Evolutionary conservation across 2,888 invertebrate species (phyloP), one percentile per base, ranked within the genome.

Genomic region (Troglohyphantes excavatus): DNA sequence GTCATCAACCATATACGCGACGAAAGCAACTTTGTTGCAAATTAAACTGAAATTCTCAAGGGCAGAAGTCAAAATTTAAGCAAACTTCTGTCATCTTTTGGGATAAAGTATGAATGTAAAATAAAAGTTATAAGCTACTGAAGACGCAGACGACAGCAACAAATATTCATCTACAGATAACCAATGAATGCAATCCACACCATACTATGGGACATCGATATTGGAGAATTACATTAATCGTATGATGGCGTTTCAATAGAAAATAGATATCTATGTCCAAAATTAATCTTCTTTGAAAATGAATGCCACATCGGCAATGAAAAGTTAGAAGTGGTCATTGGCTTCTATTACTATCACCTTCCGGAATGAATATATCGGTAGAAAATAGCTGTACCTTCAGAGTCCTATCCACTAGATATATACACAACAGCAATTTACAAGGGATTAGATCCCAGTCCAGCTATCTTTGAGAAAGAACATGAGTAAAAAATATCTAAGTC

Each of bases 341-440:
- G 17, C 53, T n/a, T 2, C 53, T n/a, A 72, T 29, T 82, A 11
- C 53, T 68, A 68, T 29, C 29, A 46, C 59, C 33, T 82, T n/a
- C 72, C 39, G 13, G 59, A 29, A 21, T 61, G 33, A 61, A 6
- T 59, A 68, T 23, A 63, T 78, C 6, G 61, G 23, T 85, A 85
- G 33, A 85, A 85, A 85, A 85, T 85, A 85, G 75, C 67, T 19
- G 21, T 65, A 26, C 9, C 65, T 26, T 23, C 26, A 23, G 13
- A 65, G 26, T 78, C 26, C 65, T 68, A 65, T 19, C 29, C 70
- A 27, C 70, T 78, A 78, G 13, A 70, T 59, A 70, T 43, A 63
- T 70, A n/a, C n/a, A 53, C 53, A 53, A 17, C n/a, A 53, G 0
- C 53, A 53, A 53, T 53, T n/a, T 13, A 53, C 53, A 53, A 53